Conservation (phyloP, 2,113 vertebrate species). For the Tachysurus vachellii region DNA sequence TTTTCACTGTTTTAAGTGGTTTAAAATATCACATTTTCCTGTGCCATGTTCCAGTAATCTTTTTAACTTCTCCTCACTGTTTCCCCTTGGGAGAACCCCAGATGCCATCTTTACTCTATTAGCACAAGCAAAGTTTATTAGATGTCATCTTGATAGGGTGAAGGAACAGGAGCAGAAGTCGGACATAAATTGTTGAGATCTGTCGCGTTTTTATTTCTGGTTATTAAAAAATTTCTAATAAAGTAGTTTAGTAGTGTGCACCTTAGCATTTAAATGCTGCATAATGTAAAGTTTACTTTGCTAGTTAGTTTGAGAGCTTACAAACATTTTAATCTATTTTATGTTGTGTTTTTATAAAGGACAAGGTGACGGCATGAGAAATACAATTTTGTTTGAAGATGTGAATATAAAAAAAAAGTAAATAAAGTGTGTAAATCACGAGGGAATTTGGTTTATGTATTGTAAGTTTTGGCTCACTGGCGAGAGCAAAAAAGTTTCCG, state of each 20-base stretch:
- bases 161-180: neutral
- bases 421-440: neutral
- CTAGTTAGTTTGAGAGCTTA: neutral
- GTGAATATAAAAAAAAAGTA: neutral
- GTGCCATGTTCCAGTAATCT: neutral
- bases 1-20: neutral
- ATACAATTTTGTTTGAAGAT: neutral
- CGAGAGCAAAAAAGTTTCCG: neutral
- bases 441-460: neutral
- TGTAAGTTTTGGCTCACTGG: neutral
- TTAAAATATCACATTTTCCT: neutral
- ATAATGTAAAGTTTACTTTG: neutral
- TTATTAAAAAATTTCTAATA: neutral
- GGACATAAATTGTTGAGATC: neutral
- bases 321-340: neutral
- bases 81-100: neutral
- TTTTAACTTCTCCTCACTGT: neutral
- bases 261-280: neutral
- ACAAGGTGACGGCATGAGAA: neutral
- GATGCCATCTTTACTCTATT: neutral
- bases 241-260: neutral
- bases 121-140: neutral
- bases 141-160: neutral
- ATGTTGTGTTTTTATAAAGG: neutral
- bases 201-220: neutral